A percentile compares a stretch with the other conserved stretches of the same genome.
These are phyloP conservation scores for Parapsyche elsis DNA, from an alignment of 1,140 invertebrate species.

Conservation along the genomic window DNA sequence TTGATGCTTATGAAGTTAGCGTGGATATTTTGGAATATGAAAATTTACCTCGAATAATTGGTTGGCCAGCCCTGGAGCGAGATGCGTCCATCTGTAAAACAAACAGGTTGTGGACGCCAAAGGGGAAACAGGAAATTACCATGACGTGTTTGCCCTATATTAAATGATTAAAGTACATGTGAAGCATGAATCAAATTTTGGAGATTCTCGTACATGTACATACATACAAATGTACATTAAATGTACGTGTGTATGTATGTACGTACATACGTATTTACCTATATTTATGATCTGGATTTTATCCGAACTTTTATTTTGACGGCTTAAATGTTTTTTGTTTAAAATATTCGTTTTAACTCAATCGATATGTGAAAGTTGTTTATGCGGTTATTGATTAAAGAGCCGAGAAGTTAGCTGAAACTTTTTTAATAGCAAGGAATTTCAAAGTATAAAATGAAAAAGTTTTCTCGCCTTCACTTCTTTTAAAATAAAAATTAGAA, in stretches of 20 bases:
- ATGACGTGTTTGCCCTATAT: constrained; percentile 28
- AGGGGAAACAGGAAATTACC: constrained; percentile 28
- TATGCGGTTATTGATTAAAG: not conserved
- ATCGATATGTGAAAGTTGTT: not conserved
- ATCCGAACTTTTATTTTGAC: too few relatives aligned
- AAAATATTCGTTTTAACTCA: too few relatives aligned
- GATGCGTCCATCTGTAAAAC: constrained; percentile 21
- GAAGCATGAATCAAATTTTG: not conserved
- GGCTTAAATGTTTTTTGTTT: too few relatives aligned
- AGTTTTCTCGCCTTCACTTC: not conserved
- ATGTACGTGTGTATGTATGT: too few relatives aligned
- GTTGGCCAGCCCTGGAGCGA: constrained; percentile 4
- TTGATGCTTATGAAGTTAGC: too few relatives aligned
- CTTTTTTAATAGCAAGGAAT: constrained; percentile 19
- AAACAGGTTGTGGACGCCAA: constrained; percentile 8
- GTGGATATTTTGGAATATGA: too few relatives aligned
- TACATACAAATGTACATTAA: too few relatives aligned
- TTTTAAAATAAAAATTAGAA: not conserved
- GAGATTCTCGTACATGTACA: not conserved
- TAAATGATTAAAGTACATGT: not conserved
- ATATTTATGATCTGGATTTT: too few relatives aligned
- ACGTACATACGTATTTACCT: too few relatives aligned
- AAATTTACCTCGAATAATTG: not conserved
- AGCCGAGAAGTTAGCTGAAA: not conserved
- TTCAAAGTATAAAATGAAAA: constrained; percentile 19